Base-by-base conservation (phyloP, 2,888 invertebrate genomes). In the Chaetoderma sp. region DNA sequence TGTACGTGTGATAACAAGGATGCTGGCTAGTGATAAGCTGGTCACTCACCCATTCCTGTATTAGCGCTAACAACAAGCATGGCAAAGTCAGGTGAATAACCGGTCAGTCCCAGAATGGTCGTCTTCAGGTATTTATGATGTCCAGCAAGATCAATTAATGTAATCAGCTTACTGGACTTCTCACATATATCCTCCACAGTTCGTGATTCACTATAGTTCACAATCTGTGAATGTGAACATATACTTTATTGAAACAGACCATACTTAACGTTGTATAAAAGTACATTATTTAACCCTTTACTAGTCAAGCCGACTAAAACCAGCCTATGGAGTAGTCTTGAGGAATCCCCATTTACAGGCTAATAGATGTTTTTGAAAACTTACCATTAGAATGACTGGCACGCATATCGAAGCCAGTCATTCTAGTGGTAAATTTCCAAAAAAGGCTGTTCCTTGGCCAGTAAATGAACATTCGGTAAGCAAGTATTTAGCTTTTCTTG, bases 121-220 rank as follows among this genome's bases (percentile, higher is more conserved):
- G 98, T 98, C 70, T 94, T 90, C 85, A 98, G 91, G 84, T 98
- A 99, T 86, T 98, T 97, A 74, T 93, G 91, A 88, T 98, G 97
- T 0, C 98, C 98, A 3, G 98, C 98, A 76, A 98, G 89, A 88
- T 99, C 98, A 80, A 98, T 91, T 50, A 86, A 70, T 0, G 96
- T 95, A 0, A 99, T 93, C 32, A 99, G 88, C 87, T 97, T 98
- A 6, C 94, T 93, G 1, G 96, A 96, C 49, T 92, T 89, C 82
- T 96, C 96, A 75, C 95, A 95, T 62, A 98, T 97, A 75, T 98
- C 93, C 83, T 96, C 96, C 0, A 95, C 93, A 0, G 94, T 95
- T 88, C 94, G 93, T 85, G 95, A 90, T 80, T 95, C 94, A 44
- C 93, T 93, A 76, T 88, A 88, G 88, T 96, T 96, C 13, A 96